These are phyloP conservation scores for Hedya salicella DNA, from an alignment of 2,888 invertebrate species.

Conservation along the genomic window DNA sequence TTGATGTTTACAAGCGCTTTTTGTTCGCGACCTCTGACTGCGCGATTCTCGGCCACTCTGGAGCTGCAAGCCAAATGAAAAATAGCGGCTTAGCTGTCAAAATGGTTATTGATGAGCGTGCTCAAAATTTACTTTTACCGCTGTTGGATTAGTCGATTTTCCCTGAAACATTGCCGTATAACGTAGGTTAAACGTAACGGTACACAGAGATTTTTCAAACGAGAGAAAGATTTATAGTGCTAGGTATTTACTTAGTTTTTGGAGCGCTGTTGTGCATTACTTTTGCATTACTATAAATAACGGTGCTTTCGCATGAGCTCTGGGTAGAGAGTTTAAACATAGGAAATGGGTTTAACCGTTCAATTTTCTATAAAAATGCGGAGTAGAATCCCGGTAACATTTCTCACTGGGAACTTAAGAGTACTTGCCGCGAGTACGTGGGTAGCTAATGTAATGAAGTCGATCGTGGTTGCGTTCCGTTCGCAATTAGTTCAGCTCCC, in stretches of 20 bases:
- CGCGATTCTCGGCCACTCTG: conserved; percentile 68
- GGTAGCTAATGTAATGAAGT: conserved; percentile 61
- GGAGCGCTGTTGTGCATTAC: conserved; percentile 31
- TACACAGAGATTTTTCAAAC: conserved; percentile 39
- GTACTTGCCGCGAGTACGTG: conserved; percentile 48
- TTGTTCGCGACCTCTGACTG: conserved; percentile 72
- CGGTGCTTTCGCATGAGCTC: neutral
- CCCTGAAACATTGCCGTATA: conserved; percentile 38
- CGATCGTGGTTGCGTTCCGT: conserved; percentile 59
- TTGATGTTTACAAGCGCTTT: conserved; percentile 66
- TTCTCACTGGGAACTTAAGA: conserved; percentile 36
- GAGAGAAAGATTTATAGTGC: conserved; percentile 34
- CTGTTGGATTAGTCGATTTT: conserved; percentile 66
- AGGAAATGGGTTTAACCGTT: conserved; percentile 18
- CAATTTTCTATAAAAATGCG: conserved; percentile 40
- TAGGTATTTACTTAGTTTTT: conserved; percentile 38
- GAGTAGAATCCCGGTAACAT: conserved; percentile 37
- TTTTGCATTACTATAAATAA: conserved; percentile 38
- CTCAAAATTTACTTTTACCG: conserved; percentile 74
- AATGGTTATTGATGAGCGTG: conserved; percentile 78
- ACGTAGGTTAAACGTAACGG: conserved; percentile 39
- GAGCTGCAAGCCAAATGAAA: conserved; percentile 71
- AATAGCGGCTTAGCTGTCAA: conserved; percentile 79
- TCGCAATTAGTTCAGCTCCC: conserved; percentile 67
- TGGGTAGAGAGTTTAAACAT: conserved; percentile 20